These are phyloP conservation scores for Scrobipalpa costella DNA, from an alignment of 2,888 invertebrate genomes.

Conservation along the genomic window DNA sequence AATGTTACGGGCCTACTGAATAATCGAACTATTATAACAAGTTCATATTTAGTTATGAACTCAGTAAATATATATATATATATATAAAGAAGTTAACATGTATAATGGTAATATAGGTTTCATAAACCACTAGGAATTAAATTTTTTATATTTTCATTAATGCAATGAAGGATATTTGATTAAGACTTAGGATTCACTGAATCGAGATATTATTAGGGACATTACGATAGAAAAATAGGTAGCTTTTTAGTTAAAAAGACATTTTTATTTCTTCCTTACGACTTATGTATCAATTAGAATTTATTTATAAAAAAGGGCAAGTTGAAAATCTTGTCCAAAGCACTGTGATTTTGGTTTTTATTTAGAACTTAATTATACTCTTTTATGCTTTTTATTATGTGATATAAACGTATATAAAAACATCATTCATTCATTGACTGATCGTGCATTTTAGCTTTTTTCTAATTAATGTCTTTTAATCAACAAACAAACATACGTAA, in stretches of 20 bases:
- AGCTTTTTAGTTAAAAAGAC: constrained; percentile 74
- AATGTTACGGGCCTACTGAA: constrained; percentile 70
- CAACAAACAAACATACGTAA: constrained; percentile 16
- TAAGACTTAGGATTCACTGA: constrained; percentile 64
- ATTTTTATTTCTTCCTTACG: constrained; percentile 60
- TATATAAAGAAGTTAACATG: constrained; percentile 75
- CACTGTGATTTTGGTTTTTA: constrained; percentile 80
- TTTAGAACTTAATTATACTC: constrained; percentile 70
- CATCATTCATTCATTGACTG: constrained; percentile 62
- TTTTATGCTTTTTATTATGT: constrained; percentile 73
- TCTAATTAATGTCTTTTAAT: constrained; percentile 14
- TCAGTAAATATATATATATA: constrained; percentile 65
- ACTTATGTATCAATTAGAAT: constrained; percentile 64
- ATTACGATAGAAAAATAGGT: constrained; percentile 67
- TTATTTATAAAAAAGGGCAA: constrained; percentile 74
- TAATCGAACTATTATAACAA: constrained; percentile 65
- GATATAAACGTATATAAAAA: constrained; percentile 65
- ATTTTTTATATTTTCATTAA: constrained; percentile 78
- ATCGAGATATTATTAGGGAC: constrained; percentile 58
- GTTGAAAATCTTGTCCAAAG: constrained; percentile 73
- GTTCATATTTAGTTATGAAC: constrained; percentile 50
- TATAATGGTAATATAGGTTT: constrained; percentile 77
- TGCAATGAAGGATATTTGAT: constrained; percentile 73
- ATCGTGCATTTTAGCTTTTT: constrained; percentile 56
- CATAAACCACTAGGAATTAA: constrained; percentile 76